phyloP scores from a whole-genome alignment of 2,113 vertebrate genomes.

The Ifrita kowaldi region DNA sequence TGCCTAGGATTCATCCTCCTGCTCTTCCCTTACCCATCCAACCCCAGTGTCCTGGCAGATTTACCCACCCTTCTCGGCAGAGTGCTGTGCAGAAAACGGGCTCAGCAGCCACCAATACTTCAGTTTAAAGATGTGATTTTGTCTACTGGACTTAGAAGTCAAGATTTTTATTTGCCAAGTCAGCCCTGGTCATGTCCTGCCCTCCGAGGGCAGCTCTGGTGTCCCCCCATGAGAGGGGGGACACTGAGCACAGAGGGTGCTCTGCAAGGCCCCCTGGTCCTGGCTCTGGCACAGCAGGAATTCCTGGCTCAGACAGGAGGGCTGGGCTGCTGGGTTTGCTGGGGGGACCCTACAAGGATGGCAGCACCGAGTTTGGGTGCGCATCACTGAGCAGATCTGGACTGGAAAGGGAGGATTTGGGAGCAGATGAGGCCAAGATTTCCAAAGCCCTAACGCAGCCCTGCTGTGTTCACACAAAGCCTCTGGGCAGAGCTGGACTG shows the following conservation, averaged over 20 bases:
- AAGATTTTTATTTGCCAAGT: not conserved
- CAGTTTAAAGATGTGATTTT: rapidly evolving
- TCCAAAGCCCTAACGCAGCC: not conserved
- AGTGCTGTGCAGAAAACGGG: rapidly evolving
- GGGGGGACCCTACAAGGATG: not conserved
- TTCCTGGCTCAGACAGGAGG: not conserved
- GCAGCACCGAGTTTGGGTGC: rapidly evolving
- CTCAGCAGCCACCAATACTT: not conserved
- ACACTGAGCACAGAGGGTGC: rapidly evolving
- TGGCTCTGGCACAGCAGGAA: not conserved
- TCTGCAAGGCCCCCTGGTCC: not conserved
- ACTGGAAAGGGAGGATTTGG: not conserved
- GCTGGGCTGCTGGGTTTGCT: not conserved
- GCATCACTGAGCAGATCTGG: not conserved
- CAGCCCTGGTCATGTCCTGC: not conserved
- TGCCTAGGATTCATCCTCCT: not conserved
- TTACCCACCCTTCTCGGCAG: no score
- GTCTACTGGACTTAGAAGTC: not conserved
- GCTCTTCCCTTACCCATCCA: not conserved
- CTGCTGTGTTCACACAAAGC: not conserved
- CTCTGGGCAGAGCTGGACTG: not conserved
- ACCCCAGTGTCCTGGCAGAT: rapidly evolving
- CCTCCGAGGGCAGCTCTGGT: not conserved
- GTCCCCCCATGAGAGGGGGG: rapidly evolving
- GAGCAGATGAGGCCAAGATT: not conserved